phyloP scores from a whole-genome alignment of 2,797 vertebrate species.

The Acanthurus leucopareius region DNA sequence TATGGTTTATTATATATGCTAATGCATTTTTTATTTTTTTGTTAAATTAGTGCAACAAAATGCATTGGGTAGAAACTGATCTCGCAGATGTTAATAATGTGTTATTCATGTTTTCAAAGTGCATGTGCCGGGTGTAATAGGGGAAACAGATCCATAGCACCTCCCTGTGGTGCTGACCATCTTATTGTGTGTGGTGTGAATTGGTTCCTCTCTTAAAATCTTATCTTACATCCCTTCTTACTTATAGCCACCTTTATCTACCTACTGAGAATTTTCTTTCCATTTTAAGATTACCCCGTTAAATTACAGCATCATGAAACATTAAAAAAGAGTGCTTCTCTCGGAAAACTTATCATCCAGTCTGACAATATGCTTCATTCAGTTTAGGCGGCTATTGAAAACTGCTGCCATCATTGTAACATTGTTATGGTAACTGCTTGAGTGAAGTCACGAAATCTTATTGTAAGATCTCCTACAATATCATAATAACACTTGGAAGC shows the following conservation, averaged over 20 bases:
- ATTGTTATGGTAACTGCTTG: slow-evolving; percentile 84
- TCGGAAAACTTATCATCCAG: slow-evolving; percentile 76
- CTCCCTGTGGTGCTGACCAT: slow-evolving; percentile 84
- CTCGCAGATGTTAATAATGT: slow-evolving; percentile 40
- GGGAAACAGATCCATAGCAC: slow-evolving; percentile 84
- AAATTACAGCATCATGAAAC: slow-evolving; percentile 79
- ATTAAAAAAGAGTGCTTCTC: slow-evolving; percentile 74
- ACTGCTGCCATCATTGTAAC: slow-evolving; percentile 83
- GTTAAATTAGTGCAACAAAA: slow-evolving; percentile 21
- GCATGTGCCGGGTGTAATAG: slow-evolving; percentile 61
- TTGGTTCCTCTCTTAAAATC: slow-evolving; percentile 71
- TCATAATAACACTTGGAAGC: slow-evolving; percentile 85
- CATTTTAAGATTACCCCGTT: slow-evolving; percentile 70
- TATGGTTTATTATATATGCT: neutral
- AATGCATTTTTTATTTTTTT: neutral
- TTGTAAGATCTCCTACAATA: slow-evolving; percentile 86
- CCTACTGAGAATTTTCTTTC: slow-evolving; percentile 70
- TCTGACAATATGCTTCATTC: slow-evolving; percentile 81
- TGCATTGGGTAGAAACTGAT: slow-evolving; percentile 24
- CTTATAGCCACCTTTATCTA: slow-evolving; percentile 76
- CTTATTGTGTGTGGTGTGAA: slow-evolving; percentile 73
- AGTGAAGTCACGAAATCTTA: slow-evolving; percentile 85
- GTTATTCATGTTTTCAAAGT: slow-evolving; percentile 53
- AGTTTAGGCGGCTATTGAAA: slow-evolving; percentile 80
- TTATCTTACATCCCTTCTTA: slow-evolving; percentile 65